These are phyloP conservation scores for Cabera pusaria DNA, from an alignment of 2,888 invertebrate genomes.

Conservation along the genomic window DNA sequence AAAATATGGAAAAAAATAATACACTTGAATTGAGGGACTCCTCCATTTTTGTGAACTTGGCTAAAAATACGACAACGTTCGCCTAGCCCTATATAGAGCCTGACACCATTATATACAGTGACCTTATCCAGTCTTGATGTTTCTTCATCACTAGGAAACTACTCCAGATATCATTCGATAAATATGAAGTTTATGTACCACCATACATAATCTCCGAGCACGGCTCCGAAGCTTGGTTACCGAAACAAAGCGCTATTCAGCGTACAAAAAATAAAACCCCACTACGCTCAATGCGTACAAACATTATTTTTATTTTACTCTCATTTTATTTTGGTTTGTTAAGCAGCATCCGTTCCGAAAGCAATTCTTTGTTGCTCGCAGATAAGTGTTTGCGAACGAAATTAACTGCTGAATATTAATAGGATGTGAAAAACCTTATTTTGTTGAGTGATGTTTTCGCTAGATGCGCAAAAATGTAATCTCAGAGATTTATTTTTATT, in stretches of 20 bases:
- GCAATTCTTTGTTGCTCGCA: slow-evolving; percentile 12
- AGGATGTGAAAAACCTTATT: slow-evolving; percentile 7
- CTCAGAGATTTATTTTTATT: too few species aligned
- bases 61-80: too few species aligned
- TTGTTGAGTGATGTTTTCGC: neutral
- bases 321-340: slow-evolving; percentile 22
- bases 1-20: too few species aligned
- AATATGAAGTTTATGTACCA: neutral
- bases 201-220: neutral
- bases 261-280: slow-evolving; percentile 9
- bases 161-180: neutral
- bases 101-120: too few species aligned
- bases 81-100: too few species aligned
- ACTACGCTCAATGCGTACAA: slow-evolving; percentile 20
- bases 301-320: slow-evolving; percentile 26
- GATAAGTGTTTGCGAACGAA: slow-evolving; percentile 20
- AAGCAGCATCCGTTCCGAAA: slow-evolving; percentile 22
- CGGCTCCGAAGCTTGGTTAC: slow-evolving; percentile 8
- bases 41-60: too few species aligned
- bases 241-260: slow-evolving; percentile 17
- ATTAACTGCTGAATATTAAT: slow-evolving; percentile 19
- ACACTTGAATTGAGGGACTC: too few species aligned
- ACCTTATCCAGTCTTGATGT: too few species aligned
- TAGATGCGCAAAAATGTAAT: too few species aligned
- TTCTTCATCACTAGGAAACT: too few species aligned